Percentiles rank a stretch among this genome's conserved stretches.
phyloP scores from a whole-genome alignment of 2,888 invertebrate species.

The Drosophila sordidapex region DNA sequence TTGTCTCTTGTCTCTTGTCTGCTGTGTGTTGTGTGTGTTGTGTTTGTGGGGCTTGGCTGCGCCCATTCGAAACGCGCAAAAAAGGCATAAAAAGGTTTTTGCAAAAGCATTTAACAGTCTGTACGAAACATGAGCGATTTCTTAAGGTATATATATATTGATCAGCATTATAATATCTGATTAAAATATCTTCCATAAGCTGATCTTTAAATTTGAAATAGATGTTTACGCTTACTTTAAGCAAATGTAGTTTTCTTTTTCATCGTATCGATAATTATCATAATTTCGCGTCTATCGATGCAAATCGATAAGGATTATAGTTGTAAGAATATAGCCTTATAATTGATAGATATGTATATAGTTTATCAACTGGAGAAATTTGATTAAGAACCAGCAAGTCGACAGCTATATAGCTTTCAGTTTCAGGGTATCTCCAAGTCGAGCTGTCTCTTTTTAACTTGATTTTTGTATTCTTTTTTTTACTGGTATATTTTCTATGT shows the following conservation, averaged over 20 bases:
- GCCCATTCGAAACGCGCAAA: not conserved
- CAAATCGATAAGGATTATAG: not conserved
- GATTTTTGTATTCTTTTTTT: not conserved
- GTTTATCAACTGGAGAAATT: not conserved
- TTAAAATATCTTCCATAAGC: not conserved
- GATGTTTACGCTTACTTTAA: not conserved
- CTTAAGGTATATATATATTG: not conserved
- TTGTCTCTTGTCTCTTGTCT: not conserved
- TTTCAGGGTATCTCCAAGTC: not conserved
- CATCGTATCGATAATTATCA: not conserved
- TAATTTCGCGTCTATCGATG: not conserved
- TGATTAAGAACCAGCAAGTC: no score
- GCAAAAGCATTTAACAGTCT: not conserved
- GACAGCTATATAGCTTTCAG: not conserved
- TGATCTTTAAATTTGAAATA: not conserved
- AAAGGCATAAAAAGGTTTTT: not conserved
- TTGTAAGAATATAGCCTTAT: not conserved
- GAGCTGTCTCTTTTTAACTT: not conserved
- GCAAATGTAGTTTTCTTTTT: not conserved
- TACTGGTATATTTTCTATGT: not conserved
- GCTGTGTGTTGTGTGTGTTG: not conserved
- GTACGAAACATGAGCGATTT: not conserved
- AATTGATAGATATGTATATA: not conserved
- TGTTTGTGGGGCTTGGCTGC: constrained; percentile 19
- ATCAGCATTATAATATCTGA: not conserved